Percentiles rank a stretch among this genome's conserved stretches.
phyloP scores from a whole-genome alignment of 2,888 invertebrate species.

The Pachycephus smyrnensis region DNA sequence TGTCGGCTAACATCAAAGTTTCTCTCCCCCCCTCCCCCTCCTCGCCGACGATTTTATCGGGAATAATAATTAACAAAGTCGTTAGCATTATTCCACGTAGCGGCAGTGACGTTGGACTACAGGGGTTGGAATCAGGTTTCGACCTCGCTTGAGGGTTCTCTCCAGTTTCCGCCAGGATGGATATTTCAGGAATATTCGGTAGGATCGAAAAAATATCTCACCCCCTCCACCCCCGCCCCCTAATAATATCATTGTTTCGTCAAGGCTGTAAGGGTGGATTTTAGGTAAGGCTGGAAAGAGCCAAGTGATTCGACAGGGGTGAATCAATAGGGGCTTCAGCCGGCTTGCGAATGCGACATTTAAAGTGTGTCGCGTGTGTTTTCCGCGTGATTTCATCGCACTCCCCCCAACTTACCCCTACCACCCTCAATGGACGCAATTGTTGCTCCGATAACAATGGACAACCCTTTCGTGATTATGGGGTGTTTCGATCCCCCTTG shows the following conservation, averaged over 20 bases:
- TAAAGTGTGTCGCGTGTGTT: slow-evolving; percentile 3
- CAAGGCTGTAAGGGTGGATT: neutral
- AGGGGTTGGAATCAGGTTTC: neutral
- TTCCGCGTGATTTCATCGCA: slow-evolving; percentile 1
- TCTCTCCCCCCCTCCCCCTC: neutral
- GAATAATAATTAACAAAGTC: slow-evolving; percentile 31
- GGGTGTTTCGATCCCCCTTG: neutral
- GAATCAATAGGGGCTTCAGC: neutral
- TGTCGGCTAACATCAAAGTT: slow-evolving; percentile 1
- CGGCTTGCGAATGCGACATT: neutral
- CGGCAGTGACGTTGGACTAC: neutral
- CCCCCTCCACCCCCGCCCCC: neutral
- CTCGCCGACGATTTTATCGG: slow-evolving; percentile 9
- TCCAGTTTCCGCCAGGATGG: neutral
- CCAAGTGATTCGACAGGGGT: neutral
- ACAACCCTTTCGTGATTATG: slow-evolving; percentile 7
- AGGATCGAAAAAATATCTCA: neutral
- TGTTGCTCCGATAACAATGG: neutral
- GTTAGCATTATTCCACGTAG: slow-evolving; percentile 23
- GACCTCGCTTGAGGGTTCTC: slow-evolving; percentile 14
- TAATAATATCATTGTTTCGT: neutral
- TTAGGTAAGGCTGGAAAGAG: neutral
- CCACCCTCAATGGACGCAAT: neutral
- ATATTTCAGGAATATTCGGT: neutral
- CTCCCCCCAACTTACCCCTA: neutral